Percentiles rank a stretch among this genome's conserved stretches.
These are phyloP conservation scores for Synanthedon andrenaeformis DNA, from an alignment of 2,888 invertebrate species.

Conservation along the genomic window DNA sequence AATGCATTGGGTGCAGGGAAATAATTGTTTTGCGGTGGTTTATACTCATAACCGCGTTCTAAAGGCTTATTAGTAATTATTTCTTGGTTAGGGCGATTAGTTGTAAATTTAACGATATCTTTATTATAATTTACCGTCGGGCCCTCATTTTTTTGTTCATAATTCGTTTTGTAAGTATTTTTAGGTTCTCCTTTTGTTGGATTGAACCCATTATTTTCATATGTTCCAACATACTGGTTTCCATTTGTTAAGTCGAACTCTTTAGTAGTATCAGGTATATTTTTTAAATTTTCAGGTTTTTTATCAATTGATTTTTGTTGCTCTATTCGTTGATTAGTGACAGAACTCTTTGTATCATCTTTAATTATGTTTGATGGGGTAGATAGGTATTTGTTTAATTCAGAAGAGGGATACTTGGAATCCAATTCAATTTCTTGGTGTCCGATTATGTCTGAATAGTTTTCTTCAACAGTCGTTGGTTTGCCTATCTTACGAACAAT, in stretches of 20 bases:
- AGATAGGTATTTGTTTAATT: background rate
- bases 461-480: background rate
- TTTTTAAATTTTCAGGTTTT: background rate
- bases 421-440: background rate
- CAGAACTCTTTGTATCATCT: no score
- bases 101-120: background rate
- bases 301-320: background rate
- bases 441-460: background rate
- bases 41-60: constrained; percentile 19
- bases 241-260: background rate
- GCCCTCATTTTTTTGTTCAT: no score
- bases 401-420: background rate
- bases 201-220: background rate
- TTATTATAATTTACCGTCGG: no score
- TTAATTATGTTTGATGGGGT: background rate
- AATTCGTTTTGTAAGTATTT: no score
- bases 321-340: no score
- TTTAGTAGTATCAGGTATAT: background rate
- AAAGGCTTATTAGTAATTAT: background rate
- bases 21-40: constrained; percentile 15
- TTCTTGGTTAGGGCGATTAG: background rate
- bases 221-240: background rate
- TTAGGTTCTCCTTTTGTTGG: no score
- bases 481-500: background rate
- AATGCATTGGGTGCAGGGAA: constrained; percentile 5